Conservation (phyloP, 2,797 vertebrate species). For the Distichodus sexfasciatus region DNA sequence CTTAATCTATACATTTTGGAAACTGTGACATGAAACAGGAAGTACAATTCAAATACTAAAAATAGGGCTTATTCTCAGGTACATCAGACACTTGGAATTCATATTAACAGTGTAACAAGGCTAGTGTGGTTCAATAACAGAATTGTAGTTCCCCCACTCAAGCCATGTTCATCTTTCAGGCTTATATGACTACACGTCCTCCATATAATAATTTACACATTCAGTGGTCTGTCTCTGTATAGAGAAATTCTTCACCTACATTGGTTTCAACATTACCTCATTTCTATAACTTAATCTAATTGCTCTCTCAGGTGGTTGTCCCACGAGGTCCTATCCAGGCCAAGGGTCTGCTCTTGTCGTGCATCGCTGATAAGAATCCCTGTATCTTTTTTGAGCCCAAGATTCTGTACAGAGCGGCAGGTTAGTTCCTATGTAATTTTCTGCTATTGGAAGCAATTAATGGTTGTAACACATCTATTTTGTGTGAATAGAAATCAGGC, state of each 20-base stretch:
- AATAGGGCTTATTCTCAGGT: not conserved
- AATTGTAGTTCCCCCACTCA: not conserved
- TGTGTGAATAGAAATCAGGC: too few species aligned
- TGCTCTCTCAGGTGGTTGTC: constrained; percentile 81
- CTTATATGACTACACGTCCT: constrained; percentile 6
- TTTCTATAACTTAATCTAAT: too few species aligned
- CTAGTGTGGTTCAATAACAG: not conserved
- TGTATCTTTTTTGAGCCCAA: constrained; percentile 99
- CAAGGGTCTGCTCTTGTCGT: constrained; percentile 92
- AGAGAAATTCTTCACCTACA: too few species aligned
- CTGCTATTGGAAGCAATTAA: too few species aligned
- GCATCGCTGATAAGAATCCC: constrained; percentile 92
- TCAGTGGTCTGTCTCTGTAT: too few species aligned
- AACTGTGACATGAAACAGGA: not conserved
- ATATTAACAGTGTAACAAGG: not conserved
- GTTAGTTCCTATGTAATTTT: constrained; percentile 59
- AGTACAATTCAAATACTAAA: not conserved
- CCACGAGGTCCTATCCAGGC: constrained; percentile 93
- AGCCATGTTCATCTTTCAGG: not conserved
- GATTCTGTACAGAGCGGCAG: constrained; percentile 98
- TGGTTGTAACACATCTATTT: too few species aligned
- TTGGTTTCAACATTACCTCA: too few species aligned
- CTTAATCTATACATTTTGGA: not conserved
- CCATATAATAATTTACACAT: constrained; percentile 30
- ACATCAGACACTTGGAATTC: not conserved